Base-by-base conservation (phyloP, 1,140 invertebrate genomes). In the Vanessa atalanta region DNA sequence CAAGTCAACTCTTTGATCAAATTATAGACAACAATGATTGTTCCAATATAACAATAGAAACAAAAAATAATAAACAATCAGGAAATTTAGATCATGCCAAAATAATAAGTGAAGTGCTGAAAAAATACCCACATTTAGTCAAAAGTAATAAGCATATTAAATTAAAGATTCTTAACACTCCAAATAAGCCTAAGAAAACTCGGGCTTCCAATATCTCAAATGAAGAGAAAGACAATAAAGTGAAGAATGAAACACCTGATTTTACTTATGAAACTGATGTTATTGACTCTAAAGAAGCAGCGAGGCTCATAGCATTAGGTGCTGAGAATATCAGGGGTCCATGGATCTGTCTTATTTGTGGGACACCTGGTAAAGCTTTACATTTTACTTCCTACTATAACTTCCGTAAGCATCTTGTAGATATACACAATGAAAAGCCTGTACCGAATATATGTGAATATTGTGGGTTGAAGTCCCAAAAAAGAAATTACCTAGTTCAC, bases 91-190 rank as follows among this genome's bases (percentile, higher is more conserved):
- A 96, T 89, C 97, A 97, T 89, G 96, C 96, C 12, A 97, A 97
- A 93, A 97, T 98, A 55, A 97, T 98, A 64, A 95, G 96, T 67
- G 96, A 97, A 93, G 96, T 97, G 1, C 86, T 97, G 47, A 97
- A 97, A 78, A 97, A 97, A 85, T 97, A 97, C 93, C 97, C 97
- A 9, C 96, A 97, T 87, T 93, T 98, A 51, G 95, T 97, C 0
- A 97, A 97, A 85, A 96, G 96, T 77, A 97, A 97, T 79, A 97
- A 97, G 88, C 97, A 97, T 85, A 97, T 98, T 47, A 96, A 96
- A 85, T 88, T 98, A 47, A 97, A 97, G 91, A 97, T 98, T 70
- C 95, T 97, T 86, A 87, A 91, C 68, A 85, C 88, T 23, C 82
- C 86, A 31, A 76, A 51, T 60, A 85, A 88, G 80, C 79, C 75